These are phyloP conservation scores for Lophius americanus DNA, from an alignment of 2,797 vertebrate genomes.

Conservation along the genomic window DNA sequence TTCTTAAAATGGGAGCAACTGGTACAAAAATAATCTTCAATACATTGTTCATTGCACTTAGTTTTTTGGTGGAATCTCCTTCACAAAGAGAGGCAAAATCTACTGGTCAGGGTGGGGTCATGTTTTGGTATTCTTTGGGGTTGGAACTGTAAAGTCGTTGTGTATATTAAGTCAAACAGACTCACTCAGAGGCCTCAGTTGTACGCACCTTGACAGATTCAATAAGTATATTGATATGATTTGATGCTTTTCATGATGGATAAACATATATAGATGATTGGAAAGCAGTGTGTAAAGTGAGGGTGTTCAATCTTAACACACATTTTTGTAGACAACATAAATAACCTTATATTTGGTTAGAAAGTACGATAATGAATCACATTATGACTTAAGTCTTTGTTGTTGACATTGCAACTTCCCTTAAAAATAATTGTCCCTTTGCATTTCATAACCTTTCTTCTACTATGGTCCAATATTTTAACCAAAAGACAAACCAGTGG, in stretches of 20 bases:
- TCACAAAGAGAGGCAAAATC: constrained; percentile 46
- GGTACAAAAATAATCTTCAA: constrained; percentile 71
- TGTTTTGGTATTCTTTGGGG: constrained; percentile 57
- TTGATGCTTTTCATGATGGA: constrained; percentile 45
- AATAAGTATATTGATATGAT: constrained; percentile 57
- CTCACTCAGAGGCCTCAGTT: constrained; percentile 65
- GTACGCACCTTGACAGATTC: constrained; percentile 72
- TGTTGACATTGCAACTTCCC: constrained; percentile 75
- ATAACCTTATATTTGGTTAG: constrained; percentile 53
- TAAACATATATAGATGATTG: constrained; percentile 54
- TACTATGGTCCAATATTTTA: constrained; percentile 40
- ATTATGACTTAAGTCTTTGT: constrained; percentile 64
- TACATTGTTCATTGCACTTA: constrained; percentile 73
- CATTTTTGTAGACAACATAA: constrained; percentile 45
- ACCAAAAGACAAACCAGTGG: constrained; percentile 54
- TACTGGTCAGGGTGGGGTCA: constrained; percentile 32
- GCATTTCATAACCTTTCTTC: constrained; percentile 47
- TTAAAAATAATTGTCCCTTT: constrained; percentile 62
- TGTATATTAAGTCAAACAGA: constrained; percentile 61
- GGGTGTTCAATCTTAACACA: constrained; percentile 48
- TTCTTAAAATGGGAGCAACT: constrained; percentile 28
- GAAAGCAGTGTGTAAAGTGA: constrained; percentile 41
- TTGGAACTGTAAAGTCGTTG: constrained; percentile 27
- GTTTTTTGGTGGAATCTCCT: constrained; percentile 56
- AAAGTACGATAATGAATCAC: constrained; percentile 53